Evolutionary conservation across 1,140 invertebrate genomes (phyloP).

Genomic region (Andrena cerasifolii): DNA sequence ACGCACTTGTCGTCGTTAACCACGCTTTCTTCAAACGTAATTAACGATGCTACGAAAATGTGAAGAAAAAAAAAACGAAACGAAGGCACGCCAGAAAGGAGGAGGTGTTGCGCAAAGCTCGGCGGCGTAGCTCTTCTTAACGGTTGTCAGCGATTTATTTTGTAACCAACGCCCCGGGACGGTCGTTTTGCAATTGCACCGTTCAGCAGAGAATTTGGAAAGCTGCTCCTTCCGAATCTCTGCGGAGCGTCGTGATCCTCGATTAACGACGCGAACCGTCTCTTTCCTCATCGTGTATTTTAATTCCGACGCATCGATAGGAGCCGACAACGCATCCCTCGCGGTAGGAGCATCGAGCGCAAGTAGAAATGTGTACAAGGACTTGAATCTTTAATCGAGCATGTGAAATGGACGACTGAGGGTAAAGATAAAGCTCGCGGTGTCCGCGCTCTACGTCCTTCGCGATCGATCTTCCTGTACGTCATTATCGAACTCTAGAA

Average conservation of each 20-base stretch:
- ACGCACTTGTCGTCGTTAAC: constrained; percentile 51
- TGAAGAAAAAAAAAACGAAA: constrained; percentile 14
- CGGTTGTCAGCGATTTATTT: constrained; percentile 7
- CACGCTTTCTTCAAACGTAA: constrained; percentile 57
- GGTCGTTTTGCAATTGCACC: neutral
- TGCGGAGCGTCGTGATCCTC: neutral
- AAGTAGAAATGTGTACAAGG: too few relatives aligned
- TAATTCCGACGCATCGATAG: neutral
- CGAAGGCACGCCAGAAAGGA: constrained; percentile 15
- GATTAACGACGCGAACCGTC: neutral
- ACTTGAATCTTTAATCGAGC: neutral
- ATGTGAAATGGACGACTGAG: neutral
- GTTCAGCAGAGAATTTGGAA: too few relatives aligned
- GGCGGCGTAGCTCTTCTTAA: neutral
- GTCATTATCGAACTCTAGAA: constrained; percentile 37
- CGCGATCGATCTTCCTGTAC: constrained; percentile 39
- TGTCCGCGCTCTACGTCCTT: constrained; percentile 24
- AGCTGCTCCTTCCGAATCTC: too few relatives aligned
- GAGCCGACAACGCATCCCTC: neutral
- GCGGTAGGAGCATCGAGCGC: neutral
- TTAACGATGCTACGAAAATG: constrained; percentile 52
- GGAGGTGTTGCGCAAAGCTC: constrained; percentile 4
- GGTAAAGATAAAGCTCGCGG: neutral
- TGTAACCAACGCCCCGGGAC: neutral
- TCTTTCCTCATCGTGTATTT: neutral